phyloP scores from a whole-genome alignment of 2,888 invertebrate genomes.

The Chaitophorus viminalis region DNA sequence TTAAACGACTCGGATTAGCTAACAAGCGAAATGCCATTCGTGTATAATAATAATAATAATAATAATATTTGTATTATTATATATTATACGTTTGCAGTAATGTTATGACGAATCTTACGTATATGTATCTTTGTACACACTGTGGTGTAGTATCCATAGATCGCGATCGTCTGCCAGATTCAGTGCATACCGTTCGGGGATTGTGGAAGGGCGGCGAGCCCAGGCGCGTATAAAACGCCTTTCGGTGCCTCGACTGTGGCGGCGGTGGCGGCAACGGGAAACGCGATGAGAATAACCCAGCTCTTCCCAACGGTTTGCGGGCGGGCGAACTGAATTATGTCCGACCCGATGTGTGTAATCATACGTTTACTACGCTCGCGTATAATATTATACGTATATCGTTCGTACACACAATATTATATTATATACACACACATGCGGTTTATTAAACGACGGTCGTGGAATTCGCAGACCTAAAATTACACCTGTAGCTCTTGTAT shows the following conservation, averaged over 20 bases:
- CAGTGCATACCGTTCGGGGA: too few relatives aligned
- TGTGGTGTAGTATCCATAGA: neutral
- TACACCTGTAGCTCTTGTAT: neutral
- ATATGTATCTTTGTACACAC: neutral
- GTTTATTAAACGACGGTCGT: slow-evolving; percentile 22
- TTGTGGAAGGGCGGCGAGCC: neutral
- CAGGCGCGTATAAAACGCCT: neutral
- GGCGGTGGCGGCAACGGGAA: slow-evolving; percentile 10
- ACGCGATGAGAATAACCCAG: neutral
- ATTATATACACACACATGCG: neutral
- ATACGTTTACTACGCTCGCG: neutral
- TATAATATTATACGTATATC: neutral
- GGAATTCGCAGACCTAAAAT: slow-evolving; percentile 40
- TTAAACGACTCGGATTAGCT: slow-evolving; percentile 31
- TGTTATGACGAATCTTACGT: neutral
- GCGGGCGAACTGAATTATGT: neutral
- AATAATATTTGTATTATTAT: neutral
- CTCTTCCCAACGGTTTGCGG: neutral
- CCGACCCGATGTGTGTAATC: slow-evolving; percentile 1
- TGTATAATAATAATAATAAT: neutral
- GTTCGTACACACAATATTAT: neutral
- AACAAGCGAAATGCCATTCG: slow-evolving; percentile 42
- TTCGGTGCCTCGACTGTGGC: neutral
- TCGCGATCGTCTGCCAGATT: neutral
- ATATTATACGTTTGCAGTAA: neutral